Evolutionary conservation across 1,140 invertebrate genomes (phyloP), one percentile per base, ranked within the genome.

Genomic region (Ceratina calcarata): DNA sequence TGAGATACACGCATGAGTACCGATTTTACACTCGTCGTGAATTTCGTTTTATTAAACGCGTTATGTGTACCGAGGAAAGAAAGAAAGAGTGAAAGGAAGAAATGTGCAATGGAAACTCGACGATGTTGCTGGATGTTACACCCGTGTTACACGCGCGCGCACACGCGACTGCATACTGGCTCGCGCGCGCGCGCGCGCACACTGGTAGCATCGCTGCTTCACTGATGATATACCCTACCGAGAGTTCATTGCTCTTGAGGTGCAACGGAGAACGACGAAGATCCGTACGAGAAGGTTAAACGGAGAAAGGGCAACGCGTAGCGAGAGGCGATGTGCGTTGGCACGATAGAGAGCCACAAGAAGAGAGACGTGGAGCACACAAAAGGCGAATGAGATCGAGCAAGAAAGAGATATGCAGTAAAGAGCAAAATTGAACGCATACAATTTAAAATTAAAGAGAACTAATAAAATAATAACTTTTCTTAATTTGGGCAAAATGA

Each of bases 181-280:
- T 57, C 79, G 55, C 68, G 51, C 67, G 78, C 57, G 51, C 68
- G 61, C 75, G 58, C 78, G 77, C 80, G 78, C 80, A 78, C 66
- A 53, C 67, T 91, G 87, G 91, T 91, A 92, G 90, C 90, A 91
- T 91, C 90, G 87, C 87, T 90, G 87, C 87, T 91, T 90, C 81
- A 81, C 87, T 84, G 90, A 92, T 91, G 89, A 92, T 93, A 90
- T 90, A 92, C 88, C 91, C 85, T 89, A 82, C 86, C 75, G 81
- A 86, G 82, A 92, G 92, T 92, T 93, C 92, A 92, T 92, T 93
- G 92, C 90, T 91, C 91, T 89, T 88, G 80, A 86, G 89, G 87
- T 89, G 86, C 86, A 87, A 89, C 86, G 62, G 69, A 86, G 87
- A 86, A 51, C 81, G 77, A 74, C 58, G 51, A 24, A 60, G 27